These are phyloP conservation scores for Dioctria linearis DNA, from an alignment of 2,888 invertebrate genomes.

Conservation along the genomic window DNA sequence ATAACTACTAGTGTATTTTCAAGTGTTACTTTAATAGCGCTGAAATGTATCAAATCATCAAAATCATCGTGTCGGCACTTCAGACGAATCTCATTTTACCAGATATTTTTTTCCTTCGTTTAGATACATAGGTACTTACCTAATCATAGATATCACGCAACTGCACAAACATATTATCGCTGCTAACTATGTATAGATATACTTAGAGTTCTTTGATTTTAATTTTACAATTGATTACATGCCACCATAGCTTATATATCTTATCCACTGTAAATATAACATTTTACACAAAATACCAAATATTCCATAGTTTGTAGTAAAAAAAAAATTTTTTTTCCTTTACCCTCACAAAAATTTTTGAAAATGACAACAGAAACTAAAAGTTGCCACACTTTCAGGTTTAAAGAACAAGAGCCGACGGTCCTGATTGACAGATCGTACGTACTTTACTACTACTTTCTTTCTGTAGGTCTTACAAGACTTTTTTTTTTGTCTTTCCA, in stretches of 20 bases:
- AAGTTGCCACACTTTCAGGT: constrained; percentile 70
- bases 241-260: background rate
- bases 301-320: no score
- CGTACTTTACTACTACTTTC: constrained; percentile 63
- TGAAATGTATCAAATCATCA: background rate
- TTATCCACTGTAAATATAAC: background rate
- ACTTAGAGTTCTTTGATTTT: no score
- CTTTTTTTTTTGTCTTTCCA: background rate
- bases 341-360: background rate
- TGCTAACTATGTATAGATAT: no score
- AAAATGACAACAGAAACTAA: constrained; percentile 57
- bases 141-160: no score
- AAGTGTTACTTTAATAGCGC: background rate
- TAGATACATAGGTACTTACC: no score
- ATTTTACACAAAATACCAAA: no score
- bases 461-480: background rate
- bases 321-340: no score
- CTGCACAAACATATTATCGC: no score
- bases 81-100: background rate
- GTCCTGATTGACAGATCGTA: constrained; percentile 72
- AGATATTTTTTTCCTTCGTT: background rate
- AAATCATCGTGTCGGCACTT: constrained; percentile 7
- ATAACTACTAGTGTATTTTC: background rate
- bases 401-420: constrained; percentile 72
- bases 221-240: background rate